These are phyloP conservation scores for Orchestia grillus DNA, from an alignment of 1,140 invertebrate species.

Conservation along the genomic window DNA sequence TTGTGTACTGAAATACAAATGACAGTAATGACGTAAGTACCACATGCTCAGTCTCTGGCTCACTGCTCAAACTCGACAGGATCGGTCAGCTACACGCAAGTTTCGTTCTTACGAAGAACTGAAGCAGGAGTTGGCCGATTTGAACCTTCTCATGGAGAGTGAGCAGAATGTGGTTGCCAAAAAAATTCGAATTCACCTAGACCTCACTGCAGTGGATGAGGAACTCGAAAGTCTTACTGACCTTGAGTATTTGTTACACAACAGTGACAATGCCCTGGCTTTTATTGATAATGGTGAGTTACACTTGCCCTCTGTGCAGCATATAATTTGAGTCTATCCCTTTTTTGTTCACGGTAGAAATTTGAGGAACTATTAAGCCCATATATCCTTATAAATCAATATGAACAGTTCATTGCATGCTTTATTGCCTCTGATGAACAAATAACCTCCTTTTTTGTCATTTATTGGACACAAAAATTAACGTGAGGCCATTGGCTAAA, in stretches of 20 bases:
- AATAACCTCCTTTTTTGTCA: too few relatives aligned
- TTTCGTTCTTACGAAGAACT: slow-evolving; percentile 31
- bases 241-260: slow-evolving; percentile 25
- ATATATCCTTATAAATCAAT: too few relatives aligned
- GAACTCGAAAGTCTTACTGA: background rate
- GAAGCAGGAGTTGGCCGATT: background rate
- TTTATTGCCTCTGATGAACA: too few relatives aligned
- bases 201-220: background rate
- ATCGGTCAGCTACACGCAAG: background rate
- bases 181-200: background rate
- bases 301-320: background rate
- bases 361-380: too few relatives aligned
- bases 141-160: slow-evolving; percentile 17
- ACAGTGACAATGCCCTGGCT: slow-evolving; percentile 33
- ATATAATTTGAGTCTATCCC: too few relatives aligned
- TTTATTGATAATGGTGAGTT: slow-evolving; percentile 51
- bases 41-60: background rate
- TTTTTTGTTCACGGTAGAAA: too few relatives aligned
- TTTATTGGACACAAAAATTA: too few relatives aligned
- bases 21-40: background rate
- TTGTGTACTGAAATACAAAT: background rate
- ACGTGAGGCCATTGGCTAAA: too few relatives aligned
- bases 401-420: too few relatives aligned
- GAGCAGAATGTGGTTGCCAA: slow-evolving; percentile 1
- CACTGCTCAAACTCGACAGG: background rate